phyloP scores from a whole-genome alignment of 2,113 vertebrate genomes.

The Labeo catla region DNA sequence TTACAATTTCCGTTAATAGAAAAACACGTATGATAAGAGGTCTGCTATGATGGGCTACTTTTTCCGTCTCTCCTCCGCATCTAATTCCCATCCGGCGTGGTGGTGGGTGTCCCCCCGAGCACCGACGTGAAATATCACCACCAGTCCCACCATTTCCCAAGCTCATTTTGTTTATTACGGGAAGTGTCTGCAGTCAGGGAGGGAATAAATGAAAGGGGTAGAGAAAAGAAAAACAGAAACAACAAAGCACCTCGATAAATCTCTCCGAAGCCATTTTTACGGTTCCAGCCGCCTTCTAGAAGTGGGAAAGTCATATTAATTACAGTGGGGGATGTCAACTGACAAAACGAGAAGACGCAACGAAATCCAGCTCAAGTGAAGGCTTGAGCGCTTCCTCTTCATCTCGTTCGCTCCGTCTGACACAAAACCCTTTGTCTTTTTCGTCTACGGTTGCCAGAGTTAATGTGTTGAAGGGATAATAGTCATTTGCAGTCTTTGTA shows the following conservation, averaged over 20 bases:
- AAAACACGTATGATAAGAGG: neutral
- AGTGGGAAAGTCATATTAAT: slow-evolving; percentile 64
- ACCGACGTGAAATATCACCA: slow-evolving; percentile 72
- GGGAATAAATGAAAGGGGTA: slow-evolving; percentile 61
- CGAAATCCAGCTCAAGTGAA: slow-evolving; percentile 3
- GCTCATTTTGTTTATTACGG: slow-evolving; percentile 77
- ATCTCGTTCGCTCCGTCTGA: slow-evolving; percentile 45
- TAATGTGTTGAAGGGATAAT: slow-evolving; percentile 24
- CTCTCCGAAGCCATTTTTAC: slow-evolving; percentile 52
- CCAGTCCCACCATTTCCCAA: slow-evolving; percentile 72
- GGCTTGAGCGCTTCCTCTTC: slow-evolving; percentile 4
- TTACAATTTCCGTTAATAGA: neutral
- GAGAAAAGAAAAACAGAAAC: slow-evolving; percentile 45
- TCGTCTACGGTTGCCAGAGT: neutral
- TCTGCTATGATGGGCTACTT: neutral
- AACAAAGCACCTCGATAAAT: slow-evolving; percentile 56
- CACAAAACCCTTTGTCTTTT: slow-evolving; percentile 40
- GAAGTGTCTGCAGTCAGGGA: slow-evolving; percentile 67
- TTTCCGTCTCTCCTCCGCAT: slow-evolving; percentile 5
- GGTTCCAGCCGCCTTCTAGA: slow-evolving; percentile 41
- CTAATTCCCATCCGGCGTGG: slow-evolving; percentile 59
- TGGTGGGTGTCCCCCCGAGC: slow-evolving; percentile 59
- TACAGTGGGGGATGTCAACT: slow-evolving; percentile 58
- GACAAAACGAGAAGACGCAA: slow-evolving; percentile 59
- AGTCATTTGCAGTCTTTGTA: slow-evolving; percentile 11